phyloP scores from a whole-genome alignment of 2,797 vertebrate genomes.

The Hippopotamyrus pictus region DNA sequence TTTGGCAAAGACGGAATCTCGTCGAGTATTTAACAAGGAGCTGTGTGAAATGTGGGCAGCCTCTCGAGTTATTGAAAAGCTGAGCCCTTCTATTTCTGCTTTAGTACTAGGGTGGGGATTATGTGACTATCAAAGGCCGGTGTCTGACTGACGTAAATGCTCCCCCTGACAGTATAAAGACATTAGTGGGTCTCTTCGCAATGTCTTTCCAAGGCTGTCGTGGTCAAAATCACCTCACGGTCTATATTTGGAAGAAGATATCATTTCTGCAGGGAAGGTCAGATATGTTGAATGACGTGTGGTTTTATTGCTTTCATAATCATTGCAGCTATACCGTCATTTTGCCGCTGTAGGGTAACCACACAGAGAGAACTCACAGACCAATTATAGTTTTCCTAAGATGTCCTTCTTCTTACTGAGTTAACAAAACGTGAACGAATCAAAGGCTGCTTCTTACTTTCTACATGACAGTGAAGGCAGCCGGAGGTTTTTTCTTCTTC shows the following conservation, averaged over 20 bases:
- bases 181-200: not conserved
- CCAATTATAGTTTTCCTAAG: not conserved
- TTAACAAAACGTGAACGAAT: not conserved
- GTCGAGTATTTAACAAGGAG: not conserved
- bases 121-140: not conserved
- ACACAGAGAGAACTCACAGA: not conserved
- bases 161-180: not conserved
- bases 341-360: not conserved
- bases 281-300: not conserved
- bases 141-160: not conserved
- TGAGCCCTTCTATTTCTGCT: not conserved
- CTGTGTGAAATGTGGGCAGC: not conserved
- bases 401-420: not conserved
- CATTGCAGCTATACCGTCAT: not conserved
- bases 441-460: not conserved
- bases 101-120: not conserved
- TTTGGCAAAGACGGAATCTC: constrained; percentile 1
- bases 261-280: constrained; percentile 7
- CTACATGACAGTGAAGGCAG: not conserved
- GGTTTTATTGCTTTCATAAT: constrained; percentile 16
- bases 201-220: not conserved
- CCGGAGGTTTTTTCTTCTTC: not conserved
- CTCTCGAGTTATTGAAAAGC: constrained; percentile 2
- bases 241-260: not conserved
- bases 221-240: not conserved